Conservation (phyloP, 2,113 vertebrate species). For the Sialia sialis region DNA sequence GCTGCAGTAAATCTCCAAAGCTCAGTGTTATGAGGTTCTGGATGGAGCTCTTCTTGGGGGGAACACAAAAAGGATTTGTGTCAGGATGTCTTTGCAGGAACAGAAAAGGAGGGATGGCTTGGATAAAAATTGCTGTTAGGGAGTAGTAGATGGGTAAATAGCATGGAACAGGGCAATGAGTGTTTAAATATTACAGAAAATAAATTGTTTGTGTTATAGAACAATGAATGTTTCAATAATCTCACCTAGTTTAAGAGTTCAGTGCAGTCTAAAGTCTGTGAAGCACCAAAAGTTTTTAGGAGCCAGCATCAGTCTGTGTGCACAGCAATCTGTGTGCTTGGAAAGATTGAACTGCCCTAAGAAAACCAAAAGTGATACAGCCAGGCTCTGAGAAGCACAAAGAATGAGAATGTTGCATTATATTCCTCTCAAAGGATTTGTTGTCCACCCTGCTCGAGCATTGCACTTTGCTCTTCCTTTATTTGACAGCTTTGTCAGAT, state of each 20-base stretch:
- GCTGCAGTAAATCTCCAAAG: not conserved
- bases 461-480: not conserved
- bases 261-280: not conserved
- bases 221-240: not conserved
- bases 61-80: rapidly evolving
- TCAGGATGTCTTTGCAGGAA: not conserved
- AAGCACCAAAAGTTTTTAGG: not conserved
- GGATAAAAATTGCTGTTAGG: not conserved
- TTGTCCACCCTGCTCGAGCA: not conserved
- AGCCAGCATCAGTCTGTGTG: not conserved
- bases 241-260: not conserved
- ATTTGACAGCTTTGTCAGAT: not conserved
- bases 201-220: not conserved
- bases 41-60: not conserved
- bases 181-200: not conserved
- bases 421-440: not conserved
- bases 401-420: not conserved
- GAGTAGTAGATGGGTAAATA: not conserved
- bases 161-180: not conserved
- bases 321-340: not conserved
- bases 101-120: not conserved
- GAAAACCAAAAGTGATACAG: not conserved
- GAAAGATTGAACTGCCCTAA: not conserved
- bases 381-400: not conserved
- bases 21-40: not conserved